Conservation (phyloP, 2,888 invertebrate genomes). For the Eledone cirrhosa region DNA sequence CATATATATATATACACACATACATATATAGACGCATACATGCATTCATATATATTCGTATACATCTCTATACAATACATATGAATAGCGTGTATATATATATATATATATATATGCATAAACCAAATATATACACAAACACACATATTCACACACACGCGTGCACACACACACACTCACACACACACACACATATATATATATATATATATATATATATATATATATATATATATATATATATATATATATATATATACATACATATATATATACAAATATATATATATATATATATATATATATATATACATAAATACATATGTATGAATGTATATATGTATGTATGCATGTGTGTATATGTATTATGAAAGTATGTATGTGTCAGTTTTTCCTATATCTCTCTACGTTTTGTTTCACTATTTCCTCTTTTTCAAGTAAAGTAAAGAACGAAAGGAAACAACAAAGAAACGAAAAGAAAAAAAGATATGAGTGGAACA, state of each 20-base stretch:
- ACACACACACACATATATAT: neutral
- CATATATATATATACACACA: neutral
- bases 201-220: neutral
- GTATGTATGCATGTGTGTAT: neutral
- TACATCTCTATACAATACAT: no score
- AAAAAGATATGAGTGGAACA: no score
- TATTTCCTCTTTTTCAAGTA: no score
- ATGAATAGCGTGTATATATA: no score
- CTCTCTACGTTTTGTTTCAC: neutral
- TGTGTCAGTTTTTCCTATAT: neutral
- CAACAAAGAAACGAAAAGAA: no score
- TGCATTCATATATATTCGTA: no score
- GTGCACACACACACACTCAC: neutral
- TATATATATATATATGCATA: no score
- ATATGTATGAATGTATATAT: neutral
- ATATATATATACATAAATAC: conserved; percentile 15
- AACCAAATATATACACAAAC: no score
- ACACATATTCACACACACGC: neutral
- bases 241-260: no score
- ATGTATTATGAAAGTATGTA: no score
- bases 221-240: neutral
- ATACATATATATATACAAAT: neutral
- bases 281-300: conserved; percentile 15
- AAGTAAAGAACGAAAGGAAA: no score
- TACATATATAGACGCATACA: no score